Evolutionary conservation across 2,797 vertebrate species (phyloP), one percentile per base, ranked within the genome.

Genomic region (Acanthurus lineatus): DNA sequence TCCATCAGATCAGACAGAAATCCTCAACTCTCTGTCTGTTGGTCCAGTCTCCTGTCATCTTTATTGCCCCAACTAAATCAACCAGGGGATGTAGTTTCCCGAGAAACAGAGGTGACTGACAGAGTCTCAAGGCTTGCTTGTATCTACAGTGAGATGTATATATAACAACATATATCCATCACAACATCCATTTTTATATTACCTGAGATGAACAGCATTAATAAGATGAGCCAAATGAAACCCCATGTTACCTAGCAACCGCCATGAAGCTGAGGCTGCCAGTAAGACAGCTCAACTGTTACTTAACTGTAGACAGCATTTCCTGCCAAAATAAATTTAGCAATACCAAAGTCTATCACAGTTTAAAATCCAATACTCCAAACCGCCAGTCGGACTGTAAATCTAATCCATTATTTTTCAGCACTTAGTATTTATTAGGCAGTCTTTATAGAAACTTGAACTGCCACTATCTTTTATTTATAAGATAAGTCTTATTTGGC

Each of bases 41-140:
- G 2, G 38, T 75, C 67, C 73, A 77, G 35, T 69, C 62, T 57
- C 49, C 73, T 76, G 80, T 90, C 91, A 70, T 69, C 49, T 77
- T 83, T 86, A 85, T 65, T 73, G 79, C 53, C 61, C 48, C 72
- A 28, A 60, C 32, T 85, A 79, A 91, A 87, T 89, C 80, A 87
- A 42, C 28, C 64, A 48, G 42, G 25, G 35, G 25, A 10, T 60
- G 0, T 2, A 56, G 66, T 81, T 83, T 79, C 69, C 67, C 54
- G 20, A 53, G 64, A 84, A 66, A 60, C 76, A 63, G 17, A 58
- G 8, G 28, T 15, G 62, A 19, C 19, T 72, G 52, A 58, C 70
- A 58, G 58, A 69, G 69, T 62, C 61, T 2, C 14, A 72, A 28
- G 20, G n/a, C 47, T 14, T 52, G 47, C 38, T 72, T 45, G 15